Conservation (phyloP, 2,888 invertebrate species). For the Epistrophella euchroma region DNA sequence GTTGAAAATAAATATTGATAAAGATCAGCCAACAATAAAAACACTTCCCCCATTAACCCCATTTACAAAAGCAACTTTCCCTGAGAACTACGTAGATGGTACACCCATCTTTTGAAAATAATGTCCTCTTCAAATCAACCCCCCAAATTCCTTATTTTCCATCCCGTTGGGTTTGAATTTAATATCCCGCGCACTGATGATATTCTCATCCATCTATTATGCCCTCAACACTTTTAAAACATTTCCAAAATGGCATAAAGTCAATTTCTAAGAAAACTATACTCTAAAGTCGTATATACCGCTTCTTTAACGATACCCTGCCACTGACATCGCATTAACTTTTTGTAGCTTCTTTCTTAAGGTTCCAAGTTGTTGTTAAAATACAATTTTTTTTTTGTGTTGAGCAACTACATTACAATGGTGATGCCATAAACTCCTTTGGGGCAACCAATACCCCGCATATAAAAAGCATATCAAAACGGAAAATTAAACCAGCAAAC, state of each 20-base stretch:
- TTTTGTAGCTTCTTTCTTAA: conserved; percentile 40
- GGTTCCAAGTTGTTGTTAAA: conserved; percentile 27
- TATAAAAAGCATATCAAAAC: conserved; percentile 50
- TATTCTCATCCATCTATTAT: conserved; percentile 30
- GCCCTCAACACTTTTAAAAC: conserved; percentile 42
- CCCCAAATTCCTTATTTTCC: not conserved
- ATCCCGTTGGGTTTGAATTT: conserved; percentile 6
- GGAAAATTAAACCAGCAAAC: conserved; percentile 70
- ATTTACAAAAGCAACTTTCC: not conserved
- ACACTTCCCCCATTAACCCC: not conserved
- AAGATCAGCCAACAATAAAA: not conserved
- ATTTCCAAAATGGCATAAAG: conserved; percentile 37
- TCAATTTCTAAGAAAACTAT: conserved; percentile 37
- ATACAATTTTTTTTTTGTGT: conserved; percentile 16
- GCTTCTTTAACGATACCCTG: conserved; percentile 32
- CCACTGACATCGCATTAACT: conserved; percentile 59
- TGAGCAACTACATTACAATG: conserved; percentile 44
- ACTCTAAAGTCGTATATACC: not conserved
- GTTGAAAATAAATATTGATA: not conserved
- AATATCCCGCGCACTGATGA: conserved; percentile 34
- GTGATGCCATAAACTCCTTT: conserved; percentile 45
- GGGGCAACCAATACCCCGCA: conserved; percentile 24
- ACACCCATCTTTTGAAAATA: not conserved
- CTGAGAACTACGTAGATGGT: not conserved
- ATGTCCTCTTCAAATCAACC: conserved; percentile 1